Conservation (phyloP, 2,113 vertebrate genomes). For the Polypterus bichir region DNA sequence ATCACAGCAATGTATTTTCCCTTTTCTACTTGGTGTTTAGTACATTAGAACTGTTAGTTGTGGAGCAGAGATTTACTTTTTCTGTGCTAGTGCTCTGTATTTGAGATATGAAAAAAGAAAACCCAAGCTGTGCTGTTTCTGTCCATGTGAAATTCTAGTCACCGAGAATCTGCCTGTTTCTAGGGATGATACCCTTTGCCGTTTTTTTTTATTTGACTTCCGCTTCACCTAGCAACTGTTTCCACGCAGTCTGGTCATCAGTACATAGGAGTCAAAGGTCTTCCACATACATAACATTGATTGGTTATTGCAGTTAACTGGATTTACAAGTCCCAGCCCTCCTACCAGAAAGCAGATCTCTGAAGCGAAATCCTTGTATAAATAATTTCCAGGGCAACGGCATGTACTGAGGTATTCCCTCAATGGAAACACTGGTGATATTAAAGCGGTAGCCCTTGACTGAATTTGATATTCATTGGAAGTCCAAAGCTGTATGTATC, state of each 20-base stretch:
- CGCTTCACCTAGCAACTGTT: slow-evolving; percentile 1
- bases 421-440: no score
- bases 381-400: neutral
- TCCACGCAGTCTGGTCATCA: neutral
- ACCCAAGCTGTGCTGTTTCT: neutral
- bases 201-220: no score
- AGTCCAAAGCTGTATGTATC: no score
- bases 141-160: neutral
- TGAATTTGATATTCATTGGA: no score
- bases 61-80: no score
- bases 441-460: no score
- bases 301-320: neutral
- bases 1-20: no score
- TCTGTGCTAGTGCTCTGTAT: no score
- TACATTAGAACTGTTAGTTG: no score
- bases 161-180: no score
- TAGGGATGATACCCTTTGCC: neutral
- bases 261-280: neutral
- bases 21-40: no score
- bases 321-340: neutral
- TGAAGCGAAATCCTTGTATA: neutral
- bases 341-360: neutral
- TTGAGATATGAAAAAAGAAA: no score
- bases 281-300: neutral
- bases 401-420: neutral